Evolutionary conservation across 2,888 invertebrate species (phyloP), one percentile per base, ranked within the genome.

Genomic region (Octonoba sinensis): DNA sequence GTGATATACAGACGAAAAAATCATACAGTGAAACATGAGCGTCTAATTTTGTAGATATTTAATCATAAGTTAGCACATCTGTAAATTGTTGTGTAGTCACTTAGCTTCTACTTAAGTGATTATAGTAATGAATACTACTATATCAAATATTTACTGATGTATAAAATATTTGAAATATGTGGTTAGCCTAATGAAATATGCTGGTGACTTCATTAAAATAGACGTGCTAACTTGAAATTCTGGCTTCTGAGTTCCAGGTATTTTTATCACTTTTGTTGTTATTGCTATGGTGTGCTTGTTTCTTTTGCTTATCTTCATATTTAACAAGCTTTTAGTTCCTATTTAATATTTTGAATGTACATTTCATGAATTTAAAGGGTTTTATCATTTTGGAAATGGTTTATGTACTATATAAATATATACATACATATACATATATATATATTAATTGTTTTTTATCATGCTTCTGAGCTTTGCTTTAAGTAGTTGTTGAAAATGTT

Each of bases 251-350:
- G 44, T 62, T 62, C 44, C 22, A 62, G 44, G 18, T 12, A n/a
- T 62, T 62, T 64, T 18, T 65, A 47, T 65, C 44, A 47, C 11
- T 46, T 65, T 65, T 65, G 47, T 64, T 64, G 44, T 65, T 47
- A 16, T 20, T 65, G 65, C 49, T 65, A 15, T 47, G 64, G 65
- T 77, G 62, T 71, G 65, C 71, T 64, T 77, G 64, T 71, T 71
- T 77, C 56, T 77, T 56, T 77, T 77, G 77, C 77, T 65, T 64
- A 60, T 74, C 24, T 66, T 71, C 36, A 70, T 54, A 36, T 62
- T 72, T 70, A 64, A 62, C 62, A 67, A 67, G 70, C 77, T 77
- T 77, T 77, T 71, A 77, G 77, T 77, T 77, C 77, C 77, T 77
- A 77, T 77, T 77, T 77, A 71, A 76, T 62, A 65, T 65, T 22